These are phyloP conservation scores for Petrolisthes manimaculis DNA, from an alignment of 2,888 invertebrate species.

Conservation along the genomic window DNA sequence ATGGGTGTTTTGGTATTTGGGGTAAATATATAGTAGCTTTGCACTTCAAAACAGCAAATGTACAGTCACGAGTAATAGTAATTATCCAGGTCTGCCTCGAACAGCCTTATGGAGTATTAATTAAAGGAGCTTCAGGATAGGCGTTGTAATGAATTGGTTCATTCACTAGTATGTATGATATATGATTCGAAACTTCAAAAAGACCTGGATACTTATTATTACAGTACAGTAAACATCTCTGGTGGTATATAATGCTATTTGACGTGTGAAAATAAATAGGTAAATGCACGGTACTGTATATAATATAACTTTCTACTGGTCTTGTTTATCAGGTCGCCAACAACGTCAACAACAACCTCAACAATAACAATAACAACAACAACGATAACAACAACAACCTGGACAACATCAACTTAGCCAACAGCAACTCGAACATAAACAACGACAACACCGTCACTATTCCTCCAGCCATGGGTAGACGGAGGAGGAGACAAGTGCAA, in stretches of 20 bases:
- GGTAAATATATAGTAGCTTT: too few species aligned
- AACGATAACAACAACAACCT: conserved; percentile 53
- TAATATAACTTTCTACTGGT: background rate
- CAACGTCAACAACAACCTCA: conserved; percentile 52
- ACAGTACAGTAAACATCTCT: background rate
- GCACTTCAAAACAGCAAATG: too few species aligned
- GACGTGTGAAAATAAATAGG: background rate
- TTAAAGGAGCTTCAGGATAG: too few species aligned
- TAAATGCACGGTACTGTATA: background rate
- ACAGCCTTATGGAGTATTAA: too few species aligned
- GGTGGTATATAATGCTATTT: background rate
- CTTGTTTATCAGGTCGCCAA: conserved; percentile 36
- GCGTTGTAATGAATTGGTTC: too few species aligned
- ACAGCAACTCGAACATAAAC: conserved; percentile 38
- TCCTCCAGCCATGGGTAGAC: conserved; percentile 33
- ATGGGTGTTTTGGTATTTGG: too few species aligned
- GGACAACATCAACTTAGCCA: conserved; percentile 38
- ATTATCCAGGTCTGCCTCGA: too few species aligned
- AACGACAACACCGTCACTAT: conserved; percentile 45
- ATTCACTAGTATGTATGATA: too few species aligned
- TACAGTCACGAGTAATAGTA: too few species aligned
- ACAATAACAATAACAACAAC: conserved; percentile 50
- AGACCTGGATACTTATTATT: too few species aligned
- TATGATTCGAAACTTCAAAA: too few species aligned
- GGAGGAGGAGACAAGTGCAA: background rate